Conservation (phyloP, 2,797 vertebrate genomes). For the Harpagifer antarcticus region DNA sequence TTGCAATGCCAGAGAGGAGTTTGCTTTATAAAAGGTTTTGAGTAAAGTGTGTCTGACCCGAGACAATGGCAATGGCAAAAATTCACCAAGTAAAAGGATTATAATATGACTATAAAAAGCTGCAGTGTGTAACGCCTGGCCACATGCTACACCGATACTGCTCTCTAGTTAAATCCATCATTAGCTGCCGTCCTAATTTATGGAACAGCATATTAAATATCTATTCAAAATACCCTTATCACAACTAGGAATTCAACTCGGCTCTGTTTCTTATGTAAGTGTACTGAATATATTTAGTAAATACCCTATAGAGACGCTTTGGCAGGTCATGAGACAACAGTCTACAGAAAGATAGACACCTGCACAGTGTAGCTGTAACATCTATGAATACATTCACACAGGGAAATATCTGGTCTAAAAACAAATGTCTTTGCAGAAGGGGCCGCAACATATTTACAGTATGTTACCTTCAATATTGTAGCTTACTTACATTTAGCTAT, state of each 20-base stretch:
- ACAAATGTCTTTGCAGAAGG: background rate
- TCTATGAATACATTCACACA: slow-evolving; percentile 1
- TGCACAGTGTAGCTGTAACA: slow-evolving; percentile 11
- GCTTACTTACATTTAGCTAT: background rate
- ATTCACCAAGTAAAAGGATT: too few species aligned
- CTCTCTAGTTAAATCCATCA: background rate
- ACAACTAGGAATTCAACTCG: background rate
- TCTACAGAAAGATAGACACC: slow-evolving; percentile 1
- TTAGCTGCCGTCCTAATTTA: background rate
- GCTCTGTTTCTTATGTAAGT: slow-evolving; percentile 19
- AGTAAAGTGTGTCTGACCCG: background rate
- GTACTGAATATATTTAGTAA: slow-evolving; percentile 27
- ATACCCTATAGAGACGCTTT: slow-evolving; percentile 4
- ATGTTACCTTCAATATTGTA: background rate
- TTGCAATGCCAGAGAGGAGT: slow-evolving; percentile 6
- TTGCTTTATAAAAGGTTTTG: slow-evolving; percentile 7
- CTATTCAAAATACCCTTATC: background rate
- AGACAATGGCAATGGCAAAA: background rate
- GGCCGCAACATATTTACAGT: background rate
- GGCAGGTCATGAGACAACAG: slow-evolving; percentile 29
- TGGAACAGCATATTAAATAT: background rate
- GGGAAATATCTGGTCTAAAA: background rate
- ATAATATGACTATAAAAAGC: too few species aligned
- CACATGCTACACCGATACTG: too few species aligned
- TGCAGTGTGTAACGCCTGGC: too few species aligned